Evolutionary conservation across 2,888 invertebrate species (phyloP), one percentile per base, ranked within the genome.

Genomic region (Hymenopus coronatus): DNA sequence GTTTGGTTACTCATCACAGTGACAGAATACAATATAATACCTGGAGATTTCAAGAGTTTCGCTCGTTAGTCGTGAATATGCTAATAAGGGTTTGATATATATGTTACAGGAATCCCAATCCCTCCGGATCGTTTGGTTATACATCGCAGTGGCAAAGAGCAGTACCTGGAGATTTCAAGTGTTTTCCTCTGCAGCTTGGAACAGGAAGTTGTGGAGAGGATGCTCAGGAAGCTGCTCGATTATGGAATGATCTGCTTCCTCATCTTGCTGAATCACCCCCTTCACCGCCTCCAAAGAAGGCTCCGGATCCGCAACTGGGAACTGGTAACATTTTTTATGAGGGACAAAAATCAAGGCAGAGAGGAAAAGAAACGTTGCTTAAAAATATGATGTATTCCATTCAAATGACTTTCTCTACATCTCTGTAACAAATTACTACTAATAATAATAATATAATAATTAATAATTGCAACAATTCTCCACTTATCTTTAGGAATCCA

Each of bases 171-270:
- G 33, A 87, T 20, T 82, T 40, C n/a, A 82, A 87, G 14, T 87
- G 87, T 82, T n/a, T 30, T 14, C 12, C 82, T 9, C 82, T 87
- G 25, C 81, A 33, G 27, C 84, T 40, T 40, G 84, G 70, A 7
- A 33, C n/a, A 70, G 30, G 25, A 28, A 33, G 25, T 28, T 25
- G 33, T 25, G 81, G 89, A 15, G 54, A 84, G 28, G 27, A 54
- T 7, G 46, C 25, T n/a, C 27, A 87, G 27, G 88, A 85, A 30
- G 81, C 82, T 15, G 90, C 87, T 8, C 88, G 91, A 88, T 89
- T 92, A 7, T 92, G 92, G 92, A 92, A 92, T 89, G 90, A 90
- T 27, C 90, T 92, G 27, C 89, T 92, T n/a, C 91, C 91, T 12
- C 90, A 90, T 28, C 87, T 91, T 28, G 85, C 33, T 14, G 28